Evolutionary conservation across 1,140 invertebrate genomes (phyloP).

Genomic region (Plodia interpunctella): DNA sequence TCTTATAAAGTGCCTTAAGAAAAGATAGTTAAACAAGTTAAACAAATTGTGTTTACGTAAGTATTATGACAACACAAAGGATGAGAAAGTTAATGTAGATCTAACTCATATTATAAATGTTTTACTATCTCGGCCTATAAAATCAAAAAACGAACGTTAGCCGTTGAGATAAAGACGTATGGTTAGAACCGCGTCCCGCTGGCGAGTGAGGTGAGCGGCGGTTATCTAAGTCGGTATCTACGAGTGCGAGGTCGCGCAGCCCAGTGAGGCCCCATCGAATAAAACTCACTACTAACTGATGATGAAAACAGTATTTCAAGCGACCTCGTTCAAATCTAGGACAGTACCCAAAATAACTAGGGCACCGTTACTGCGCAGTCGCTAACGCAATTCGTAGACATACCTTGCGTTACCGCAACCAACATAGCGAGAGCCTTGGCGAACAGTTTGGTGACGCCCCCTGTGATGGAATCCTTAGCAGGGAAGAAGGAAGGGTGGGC

Average conservation of each 20-base stretch:
- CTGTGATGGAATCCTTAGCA: background rate
- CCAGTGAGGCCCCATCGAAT: slow-evolving; percentile 62
- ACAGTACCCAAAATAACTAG: slow-evolving; percentile 73
- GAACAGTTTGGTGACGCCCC: slow-evolving; percentile 6
- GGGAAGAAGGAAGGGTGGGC: slow-evolving; percentile 19
- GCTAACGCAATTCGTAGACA: slow-evolving; percentile 54
- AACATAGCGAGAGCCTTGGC: slow-evolving; percentile 26
- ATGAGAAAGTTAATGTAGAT: no score
- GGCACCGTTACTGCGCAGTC: slow-evolving; percentile 66
- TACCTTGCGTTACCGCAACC: slow-evolving; percentile 32
- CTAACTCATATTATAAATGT: no score
- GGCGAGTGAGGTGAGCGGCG: slow-evolving; percentile 27
- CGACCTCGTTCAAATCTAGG: slow-evolving; percentile 66
- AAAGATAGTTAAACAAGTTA: no score
- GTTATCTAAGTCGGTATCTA: slow-evolving; percentile 42
- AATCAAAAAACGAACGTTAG: background rate
- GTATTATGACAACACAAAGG: no score
- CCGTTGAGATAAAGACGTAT: slow-evolving; percentile 14
- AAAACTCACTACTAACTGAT: slow-evolving; percentile 49
- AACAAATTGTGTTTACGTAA: background rate
- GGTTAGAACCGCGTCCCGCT: slow-evolving; percentile 34
- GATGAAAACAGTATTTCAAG: slow-evolving; percentile 62
- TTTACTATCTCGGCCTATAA: background rate
- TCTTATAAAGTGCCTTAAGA: no score
- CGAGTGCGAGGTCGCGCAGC: slow-evolving; percentile 44